phyloP scores from a whole-genome alignment of 2,797 vertebrate species.

The Coranthus polyacanthus region DNA sequence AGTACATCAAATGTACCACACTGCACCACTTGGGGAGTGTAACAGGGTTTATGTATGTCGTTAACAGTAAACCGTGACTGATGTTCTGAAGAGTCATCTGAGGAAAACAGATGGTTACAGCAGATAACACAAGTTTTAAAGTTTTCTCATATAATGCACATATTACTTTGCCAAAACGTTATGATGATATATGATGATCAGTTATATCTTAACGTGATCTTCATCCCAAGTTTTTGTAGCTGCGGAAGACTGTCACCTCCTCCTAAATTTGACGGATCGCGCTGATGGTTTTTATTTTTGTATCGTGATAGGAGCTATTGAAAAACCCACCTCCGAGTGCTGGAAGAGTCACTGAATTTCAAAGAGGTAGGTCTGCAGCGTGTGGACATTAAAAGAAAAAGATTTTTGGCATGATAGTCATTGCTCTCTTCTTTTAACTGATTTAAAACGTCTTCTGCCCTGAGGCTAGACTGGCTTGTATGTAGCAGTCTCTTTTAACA shows the following conservation, averaged over 20 bases:
- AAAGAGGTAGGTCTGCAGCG: neutral
- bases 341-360: neutral
- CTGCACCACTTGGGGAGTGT: neutral
- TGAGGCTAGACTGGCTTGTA: constrained; percentile 15
- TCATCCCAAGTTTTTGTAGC: neutral
- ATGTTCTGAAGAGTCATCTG: no score
- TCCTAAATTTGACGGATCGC: neutral
- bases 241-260: neutral
- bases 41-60: constrained; percentile 15
- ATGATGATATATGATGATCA: constrained; percentile 31
- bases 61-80: neutral
- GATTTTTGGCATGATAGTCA: constrained; percentile 8
- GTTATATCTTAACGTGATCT: constrained; percentile 31
- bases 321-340: neutral
- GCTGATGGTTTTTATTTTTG: neutral
- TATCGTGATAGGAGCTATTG: neutral
- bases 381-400: no score
- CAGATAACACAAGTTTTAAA: no score
- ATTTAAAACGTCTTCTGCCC: constrained; percentile 23
- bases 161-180: constrained; percentile 25
- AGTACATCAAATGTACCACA: no score
- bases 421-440: neutral
- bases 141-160: no score
- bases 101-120: no score
- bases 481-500: constrained; percentile 45